A percentile compares a stretch with the other conserved stretches of the same genome.
phyloP scores from a whole-genome alignment of 2,113 vertebrate genomes.

The Grammomys dolichurus region DNA sequence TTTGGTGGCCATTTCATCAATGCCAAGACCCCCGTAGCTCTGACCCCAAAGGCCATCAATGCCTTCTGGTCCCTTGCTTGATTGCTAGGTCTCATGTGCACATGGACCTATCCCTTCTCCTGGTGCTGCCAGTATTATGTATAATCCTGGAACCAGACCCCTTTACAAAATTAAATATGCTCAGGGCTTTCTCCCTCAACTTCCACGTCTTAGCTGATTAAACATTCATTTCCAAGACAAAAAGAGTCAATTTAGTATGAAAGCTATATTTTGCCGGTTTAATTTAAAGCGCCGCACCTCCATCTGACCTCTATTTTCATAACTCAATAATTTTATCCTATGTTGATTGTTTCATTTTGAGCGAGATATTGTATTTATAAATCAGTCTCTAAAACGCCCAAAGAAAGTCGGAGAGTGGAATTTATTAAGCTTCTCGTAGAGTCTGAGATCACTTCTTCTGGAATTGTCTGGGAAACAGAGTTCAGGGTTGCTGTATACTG shows the following conservation, averaged over 20 bases:
- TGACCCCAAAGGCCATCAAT: not conserved
- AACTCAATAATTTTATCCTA: constrained; percentile 88
- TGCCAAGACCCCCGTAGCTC: not conserved
- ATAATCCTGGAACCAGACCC: constrained; percentile 57
- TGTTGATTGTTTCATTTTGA: constrained; percentile 90
- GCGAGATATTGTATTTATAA: constrained; percentile 89
- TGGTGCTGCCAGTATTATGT: not conserved
- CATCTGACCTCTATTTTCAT: constrained; percentile 91
- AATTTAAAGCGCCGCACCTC: constrained; percentile 88
- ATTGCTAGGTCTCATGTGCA: constrained; percentile 12
- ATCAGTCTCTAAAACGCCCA: constrained; percentile 90
- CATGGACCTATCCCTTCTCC: constrained; percentile 48
- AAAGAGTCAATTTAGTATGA: constrained; percentile 88
- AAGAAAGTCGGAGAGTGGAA: constrained; percentile 85
- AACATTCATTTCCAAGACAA: constrained; percentile 91
- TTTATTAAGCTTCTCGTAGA: constrained; percentile 88
- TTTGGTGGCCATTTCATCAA: not conserved
- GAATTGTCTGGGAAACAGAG: constrained; percentile 85
- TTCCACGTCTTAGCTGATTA: constrained; percentile 87
- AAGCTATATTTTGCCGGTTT: constrained; percentile 86
- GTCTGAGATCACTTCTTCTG: constrained; percentile 89
- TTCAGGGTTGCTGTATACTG: constrained; percentile 82
- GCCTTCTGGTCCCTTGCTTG: not conserved
- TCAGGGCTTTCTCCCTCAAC: constrained; percentile 81
- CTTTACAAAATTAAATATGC: constrained; percentile 86